Evolutionary conservation across 2,113 vertebrate species (phyloP).

Genomic region (Pterocles gutturalis): DNA sequence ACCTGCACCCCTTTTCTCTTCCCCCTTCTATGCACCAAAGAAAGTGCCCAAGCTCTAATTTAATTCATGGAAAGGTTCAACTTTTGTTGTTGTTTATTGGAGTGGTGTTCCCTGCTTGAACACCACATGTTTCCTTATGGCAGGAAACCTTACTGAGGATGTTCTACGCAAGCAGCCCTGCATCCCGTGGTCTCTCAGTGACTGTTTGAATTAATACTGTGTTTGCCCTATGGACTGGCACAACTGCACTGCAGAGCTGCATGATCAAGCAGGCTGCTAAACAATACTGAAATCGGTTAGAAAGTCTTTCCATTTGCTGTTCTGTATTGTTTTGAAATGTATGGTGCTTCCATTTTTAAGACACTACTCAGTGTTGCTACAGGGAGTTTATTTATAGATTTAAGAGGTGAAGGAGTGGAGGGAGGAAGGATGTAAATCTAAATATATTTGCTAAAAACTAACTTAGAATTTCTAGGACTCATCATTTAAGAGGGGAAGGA

Average conservation of each 20-base stretch:
- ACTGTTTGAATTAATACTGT: not conserved
- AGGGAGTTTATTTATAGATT: not conserved
- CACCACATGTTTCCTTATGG: not conserved
- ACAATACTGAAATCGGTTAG: not conserved
- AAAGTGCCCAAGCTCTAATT: not conserved
- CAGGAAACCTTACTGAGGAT: not conserved
- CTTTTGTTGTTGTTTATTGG: not conserved
- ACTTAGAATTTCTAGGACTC: not conserved
- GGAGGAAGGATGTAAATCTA: not conserved
- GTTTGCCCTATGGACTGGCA: constrained; percentile 43
- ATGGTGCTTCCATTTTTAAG: not conserved
- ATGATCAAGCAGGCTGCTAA: not conserved
- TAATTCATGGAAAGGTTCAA: not conserved
- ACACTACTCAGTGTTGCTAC: not conserved
- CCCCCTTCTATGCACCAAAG: not conserved
- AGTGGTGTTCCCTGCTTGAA: not conserved
- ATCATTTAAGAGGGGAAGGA: not conserved
- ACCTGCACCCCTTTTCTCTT: not conserved
- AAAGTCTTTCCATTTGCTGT: not conserved
- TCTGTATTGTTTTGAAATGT: not conserved
- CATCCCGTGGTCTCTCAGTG: not conserved
- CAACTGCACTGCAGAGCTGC: not conserved
- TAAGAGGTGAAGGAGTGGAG: not conserved
- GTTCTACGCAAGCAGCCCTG: not conserved
- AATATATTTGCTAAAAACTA: not conserved